A percentile compares a stretch with the other conserved stretches of the same genome.
These are phyloP conservation scores for Carduelis carduelis DNA, from an alignment of 2,797 vertebrate genomes.

Conservation along the genomic window DNA sequence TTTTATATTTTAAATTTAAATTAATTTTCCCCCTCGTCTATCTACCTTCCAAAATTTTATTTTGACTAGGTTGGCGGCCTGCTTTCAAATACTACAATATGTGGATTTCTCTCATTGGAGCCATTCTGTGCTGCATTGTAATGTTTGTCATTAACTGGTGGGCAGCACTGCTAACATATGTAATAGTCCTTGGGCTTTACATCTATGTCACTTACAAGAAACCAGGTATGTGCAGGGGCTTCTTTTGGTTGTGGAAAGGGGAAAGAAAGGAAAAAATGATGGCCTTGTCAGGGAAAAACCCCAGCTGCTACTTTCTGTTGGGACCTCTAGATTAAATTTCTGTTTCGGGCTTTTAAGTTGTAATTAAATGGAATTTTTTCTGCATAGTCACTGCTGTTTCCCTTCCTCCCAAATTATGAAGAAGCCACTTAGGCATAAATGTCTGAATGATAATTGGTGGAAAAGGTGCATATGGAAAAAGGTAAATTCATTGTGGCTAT, in stretches of 20 bases:
- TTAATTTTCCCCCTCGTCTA: not conserved
- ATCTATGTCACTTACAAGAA: slow-evolving; percentile 99
- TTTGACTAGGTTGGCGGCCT: slow-evolving; percentile 90
- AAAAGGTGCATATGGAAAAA: not conserved
- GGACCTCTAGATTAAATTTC: not conserved
- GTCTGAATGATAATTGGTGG: not conserved
- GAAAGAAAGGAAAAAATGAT: not conserved
- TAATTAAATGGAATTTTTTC: not conserved
- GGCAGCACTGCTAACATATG: slow-evolving; percentile 93
- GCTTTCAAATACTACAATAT: slow-evolving; percentile 99
- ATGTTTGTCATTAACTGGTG: slow-evolving; percentile 99
- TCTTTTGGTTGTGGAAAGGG: not conserved
- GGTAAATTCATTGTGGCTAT: not conserved
- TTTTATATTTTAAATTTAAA: not conserved
- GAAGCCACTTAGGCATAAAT: not conserved
- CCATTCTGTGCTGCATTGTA: slow-evolving; percentile 92
- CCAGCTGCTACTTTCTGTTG: not conserved
- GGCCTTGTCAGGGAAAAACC: not conserved
- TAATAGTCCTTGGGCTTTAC: slow-evolving; percentile 93
- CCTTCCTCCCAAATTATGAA: not conserved
- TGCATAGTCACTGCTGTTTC: not conserved
- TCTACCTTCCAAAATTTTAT: not conserved
- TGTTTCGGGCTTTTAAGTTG: not conserved
- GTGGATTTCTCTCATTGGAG: slow-evolving; percentile 96
- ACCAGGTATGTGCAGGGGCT: slow-evolving; percentile 82